These are phyloP conservation scores for Columba janthina DNA, from an alignment of 2,113 vertebrate genomes.

Conservation along the genomic window DNA sequence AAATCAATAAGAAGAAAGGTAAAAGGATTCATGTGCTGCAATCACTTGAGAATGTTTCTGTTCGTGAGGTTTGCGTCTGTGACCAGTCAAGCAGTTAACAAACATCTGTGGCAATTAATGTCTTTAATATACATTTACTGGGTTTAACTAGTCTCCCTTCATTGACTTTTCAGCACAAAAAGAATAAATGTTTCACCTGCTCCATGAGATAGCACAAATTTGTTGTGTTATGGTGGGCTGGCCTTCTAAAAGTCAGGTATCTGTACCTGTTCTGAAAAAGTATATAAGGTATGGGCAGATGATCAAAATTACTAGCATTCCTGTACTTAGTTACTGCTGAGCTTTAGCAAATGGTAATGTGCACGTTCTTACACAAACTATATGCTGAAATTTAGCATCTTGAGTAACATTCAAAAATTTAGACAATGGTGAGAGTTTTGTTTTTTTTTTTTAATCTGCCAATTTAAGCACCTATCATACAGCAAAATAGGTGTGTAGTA, in stretches of 20 bases:
- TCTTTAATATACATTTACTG: neutral
- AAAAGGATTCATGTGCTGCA: neutral
- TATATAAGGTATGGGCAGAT: neutral
- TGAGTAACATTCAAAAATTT: neutral
- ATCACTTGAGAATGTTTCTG: neutral
- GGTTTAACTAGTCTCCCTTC: neutral
- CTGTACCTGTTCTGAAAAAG: neutral
- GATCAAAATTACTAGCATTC: neutral
- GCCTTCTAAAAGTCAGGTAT: neutral
- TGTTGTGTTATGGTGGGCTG: neutral
- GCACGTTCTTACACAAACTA: neutral
- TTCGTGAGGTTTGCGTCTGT: neutral
- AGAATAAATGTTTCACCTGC: neutral
- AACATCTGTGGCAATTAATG: neutral
- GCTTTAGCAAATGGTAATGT: neutral
- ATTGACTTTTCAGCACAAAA: neutral
- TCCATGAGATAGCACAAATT: neutral
- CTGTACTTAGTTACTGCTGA: neutral
- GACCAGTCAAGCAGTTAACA: neutral
- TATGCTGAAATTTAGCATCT: neutral
- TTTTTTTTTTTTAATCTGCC: neutral
- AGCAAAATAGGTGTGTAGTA: neutral
- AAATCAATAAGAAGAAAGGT: neutral
- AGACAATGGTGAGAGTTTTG: neutral
- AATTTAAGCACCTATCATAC: neutral